Base-by-base conservation (phyloP, 2,888 invertebrate genomes). In the Lobophora halterata region DNA sequence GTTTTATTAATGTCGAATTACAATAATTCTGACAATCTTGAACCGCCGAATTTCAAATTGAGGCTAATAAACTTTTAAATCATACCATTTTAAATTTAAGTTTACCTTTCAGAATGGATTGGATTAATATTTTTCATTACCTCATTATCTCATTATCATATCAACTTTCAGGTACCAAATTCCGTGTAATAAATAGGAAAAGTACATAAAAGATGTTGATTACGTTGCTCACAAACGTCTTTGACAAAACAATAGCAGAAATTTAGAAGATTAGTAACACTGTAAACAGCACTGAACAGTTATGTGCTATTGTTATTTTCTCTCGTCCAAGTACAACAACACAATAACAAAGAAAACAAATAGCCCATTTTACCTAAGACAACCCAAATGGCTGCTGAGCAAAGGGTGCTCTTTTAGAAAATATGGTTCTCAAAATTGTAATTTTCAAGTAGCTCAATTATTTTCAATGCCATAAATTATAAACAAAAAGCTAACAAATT, bases 11-110 rank as follows among this genome's bases (percentile, higher is more conserved):
- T 43, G 21, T 11, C 14, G 30, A 38, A 50, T 50, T 42, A 43
- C 42, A 48, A 41, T 41, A 41, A 37, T 30, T 43, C 45, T 16
- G 30, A 26, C 29, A 48, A 28, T 46, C 43, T 51, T 48, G 43
- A 48, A 43, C 43, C 21, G 7, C 10, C 9, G 29, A 35, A 44
- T 33, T 14, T 28, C 29, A 37, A 21, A 25, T 11, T 5, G 7
- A 33, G 24, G 23, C 8, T 28, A 24, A 30, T 5, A 13, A 28
- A 24, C 32, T 27, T 26, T 37, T 25, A 37, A 17, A 20, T n/a
- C n/a, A n/a, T n/a, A n/a, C 7, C 11, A 10, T 21, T 34, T 25
- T 21, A 13, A 20, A 21, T 29, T 26, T 5, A 4, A 9, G 20
- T 16, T 24, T 24, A 24, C 28, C 23, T 11, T 17, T 12, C 9